Percentiles rank a stretch among this genome's conserved stretches.
phyloP scores from a whole-genome alignment of 1,140 invertebrate genomes.

The Bombus picipes region DNA sequence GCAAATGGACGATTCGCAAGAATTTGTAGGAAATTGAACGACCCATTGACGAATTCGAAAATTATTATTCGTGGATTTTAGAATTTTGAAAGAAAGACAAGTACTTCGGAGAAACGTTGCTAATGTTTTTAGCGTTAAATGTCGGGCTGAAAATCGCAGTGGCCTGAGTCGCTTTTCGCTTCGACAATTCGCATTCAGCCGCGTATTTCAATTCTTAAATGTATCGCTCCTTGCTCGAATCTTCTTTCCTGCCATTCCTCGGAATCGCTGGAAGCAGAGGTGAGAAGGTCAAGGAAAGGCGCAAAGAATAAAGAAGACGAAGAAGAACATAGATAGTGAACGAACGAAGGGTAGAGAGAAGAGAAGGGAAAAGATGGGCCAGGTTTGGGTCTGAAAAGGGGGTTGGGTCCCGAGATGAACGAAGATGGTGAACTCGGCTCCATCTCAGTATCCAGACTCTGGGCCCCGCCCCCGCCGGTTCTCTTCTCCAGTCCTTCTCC shows the following conservation, averaged over 20 bases:
- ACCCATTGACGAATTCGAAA: too few species aligned
- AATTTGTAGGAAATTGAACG: too few species aligned
- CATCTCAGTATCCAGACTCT: slow-evolving; percentile 76
- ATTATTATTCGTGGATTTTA: too few species aligned
- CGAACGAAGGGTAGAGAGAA: slow-evolving; percentile 44
- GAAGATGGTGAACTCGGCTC: slow-evolving; percentile 80
- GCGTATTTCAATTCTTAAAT: background rate
- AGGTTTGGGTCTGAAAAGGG: slow-evolving; percentile 69
- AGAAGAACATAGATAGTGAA: slow-evolving; percentile 35
- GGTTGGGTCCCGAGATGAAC: slow-evolving; percentile 78
- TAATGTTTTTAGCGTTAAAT: too few species aligned
- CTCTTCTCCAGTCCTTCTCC: slow-evolving; percentile 74
- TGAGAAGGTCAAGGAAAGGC: slow-evolving; percentile 57
- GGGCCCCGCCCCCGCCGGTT: slow-evolving; percentile 77
- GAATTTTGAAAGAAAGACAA: too few species aligned
- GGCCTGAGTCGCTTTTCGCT: too few species aligned
- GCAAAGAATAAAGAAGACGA: slow-evolving; percentile 8
- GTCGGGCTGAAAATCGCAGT: too few species aligned
- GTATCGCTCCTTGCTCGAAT: background rate
- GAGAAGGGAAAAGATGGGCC: slow-evolving; percentile 71
- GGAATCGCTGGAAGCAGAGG: slow-evolving; percentile 26
- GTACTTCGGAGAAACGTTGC: too few species aligned
- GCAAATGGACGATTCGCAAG: background rate
- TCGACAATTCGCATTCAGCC: too few species aligned
- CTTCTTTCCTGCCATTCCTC: background rate